phyloP scores from a whole-genome alignment of 2,888 invertebrate genomes.

The Cantharis lateralis region DNA sequence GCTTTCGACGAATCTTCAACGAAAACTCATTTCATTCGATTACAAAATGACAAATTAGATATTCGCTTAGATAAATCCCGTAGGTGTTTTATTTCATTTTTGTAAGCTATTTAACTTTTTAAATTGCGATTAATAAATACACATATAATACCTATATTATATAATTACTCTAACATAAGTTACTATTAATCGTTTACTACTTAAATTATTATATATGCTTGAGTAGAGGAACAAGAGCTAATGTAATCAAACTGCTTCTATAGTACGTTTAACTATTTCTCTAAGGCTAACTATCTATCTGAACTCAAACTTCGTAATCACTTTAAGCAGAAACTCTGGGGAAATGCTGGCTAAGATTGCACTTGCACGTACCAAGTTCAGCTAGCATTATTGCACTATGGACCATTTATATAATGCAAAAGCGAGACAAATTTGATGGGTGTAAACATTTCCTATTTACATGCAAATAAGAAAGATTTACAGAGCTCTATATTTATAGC shows the following conservation, averaged over 20 bases:
- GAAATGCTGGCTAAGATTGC: slow-evolving; percentile 11
- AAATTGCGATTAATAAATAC: background rate
- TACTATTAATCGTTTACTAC: slow-evolving; percentile 8
- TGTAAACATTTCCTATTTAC: slow-evolving; percentile 28
- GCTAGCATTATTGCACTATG: slow-evolving; percentile 20
- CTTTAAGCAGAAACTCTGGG: slow-evolving; percentile 22
- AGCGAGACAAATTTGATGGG: slow-evolving; percentile 30
- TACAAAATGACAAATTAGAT: slow-evolving; percentile 13
- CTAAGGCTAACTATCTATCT: slow-evolving; percentile 21
- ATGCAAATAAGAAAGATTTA: slow-evolving; percentile 26
- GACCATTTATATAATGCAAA: slow-evolving; percentile 25
- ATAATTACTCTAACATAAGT: background rate
- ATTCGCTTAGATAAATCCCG: background rate
- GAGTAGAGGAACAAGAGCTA: slow-evolving; percentile 24
- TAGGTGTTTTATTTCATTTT: background rate
- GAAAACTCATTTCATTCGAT: slow-evolving; percentile 15
- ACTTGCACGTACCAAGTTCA: slow-evolving; percentile 22
- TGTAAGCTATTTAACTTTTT: background rate
- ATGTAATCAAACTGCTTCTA: slow-evolving; percentile 22
- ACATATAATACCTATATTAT: too few relatives aligned
- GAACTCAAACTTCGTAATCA: slow-evolving; percentile 24
- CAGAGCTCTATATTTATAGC: slow-evolving; percentile 15
- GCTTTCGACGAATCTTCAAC: slow-evolving; percentile 9
- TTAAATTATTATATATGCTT: slow-evolving; percentile 29
- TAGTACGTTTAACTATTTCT: slow-evolving; percentile 24